phyloP scores from a whole-genome alignment of 2,888 invertebrate genomes.

The Dasypogon diadema region DNA sequence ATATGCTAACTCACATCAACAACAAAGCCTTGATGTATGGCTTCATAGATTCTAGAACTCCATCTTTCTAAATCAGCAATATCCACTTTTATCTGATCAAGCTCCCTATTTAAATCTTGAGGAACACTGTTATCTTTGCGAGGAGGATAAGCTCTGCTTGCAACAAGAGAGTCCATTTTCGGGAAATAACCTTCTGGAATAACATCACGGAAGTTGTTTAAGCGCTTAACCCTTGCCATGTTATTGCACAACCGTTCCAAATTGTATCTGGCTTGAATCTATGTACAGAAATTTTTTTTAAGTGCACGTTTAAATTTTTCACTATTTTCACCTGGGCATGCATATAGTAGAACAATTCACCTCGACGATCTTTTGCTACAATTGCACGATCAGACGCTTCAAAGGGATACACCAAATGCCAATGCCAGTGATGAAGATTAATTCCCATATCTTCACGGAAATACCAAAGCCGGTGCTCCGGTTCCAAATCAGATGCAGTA shows the following conservation, averaged over 20 bases:
- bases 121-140: conserved; percentile 73
- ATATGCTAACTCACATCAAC: conserved; percentile 69
- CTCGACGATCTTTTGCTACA: conserved; percentile 74
- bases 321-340: conserved; percentile 72
- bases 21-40: conserved; percentile 76
- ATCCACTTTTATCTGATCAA: conserved; percentile 76
- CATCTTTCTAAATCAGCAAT: conserved; percentile 80
- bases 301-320: too few species aligned
- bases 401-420: conserved; percentile 82
- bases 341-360: conserved; percentile 81
- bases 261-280: conserved; percentile 75
- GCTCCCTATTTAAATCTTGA: conserved; percentile 75
- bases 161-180: conserved; percentile 82
- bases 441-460: conserved; percentile 84
- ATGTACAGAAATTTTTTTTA: conserved; percentile 11
- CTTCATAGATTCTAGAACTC: conserved; percentile 79
- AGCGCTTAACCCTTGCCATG: conserved; percentile 74
- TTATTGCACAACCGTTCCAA: conserved; percentile 81
- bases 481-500: conserved; percentile 80
- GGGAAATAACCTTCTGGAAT: conserved; percentile 86
- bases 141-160: conserved; percentile 82
- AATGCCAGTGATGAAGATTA: conserved; percentile 88
- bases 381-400: conserved; percentile 68
- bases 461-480: conserved; percentile 77
- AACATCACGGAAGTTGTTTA: conserved; percentile 76